A percentile compares a stretch with the other conserved stretches of the same genome.
Evolutionary conservation across 2,797 vertebrate genomes (phyloP).

Genomic region (Cuculus canorus): DNA sequence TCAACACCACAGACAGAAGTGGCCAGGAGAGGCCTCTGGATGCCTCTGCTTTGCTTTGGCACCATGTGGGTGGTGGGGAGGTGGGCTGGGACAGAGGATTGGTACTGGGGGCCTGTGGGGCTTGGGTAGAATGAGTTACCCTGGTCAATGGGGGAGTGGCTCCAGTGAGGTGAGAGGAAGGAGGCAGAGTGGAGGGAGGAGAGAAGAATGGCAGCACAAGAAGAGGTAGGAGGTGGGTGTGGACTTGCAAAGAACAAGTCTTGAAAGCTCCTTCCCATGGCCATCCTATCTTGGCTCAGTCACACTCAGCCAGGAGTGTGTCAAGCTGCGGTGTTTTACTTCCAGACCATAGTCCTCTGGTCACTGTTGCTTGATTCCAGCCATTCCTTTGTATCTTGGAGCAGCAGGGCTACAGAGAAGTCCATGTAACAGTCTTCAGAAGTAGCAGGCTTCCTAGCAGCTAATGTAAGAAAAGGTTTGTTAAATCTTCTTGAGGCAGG

Average conservation of each 20-base stretch:
- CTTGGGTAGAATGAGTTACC: neutral
- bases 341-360: accelerated
- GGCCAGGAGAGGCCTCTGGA: neutral
- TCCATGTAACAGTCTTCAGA: neutral
- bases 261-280: neutral
- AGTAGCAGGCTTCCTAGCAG: neutral
- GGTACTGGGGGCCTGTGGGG: accelerated
- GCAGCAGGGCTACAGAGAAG: neutral
- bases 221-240: neutral
- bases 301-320: neutral
- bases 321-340: neutral
- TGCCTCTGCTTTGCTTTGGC: neutral
- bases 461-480: neutral
- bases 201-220: neutral
- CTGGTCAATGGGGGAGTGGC: neutral
- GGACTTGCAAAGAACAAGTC: neutral
- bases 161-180: neutral
- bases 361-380: neutral
- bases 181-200: neutral
- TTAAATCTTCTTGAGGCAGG: neutral
- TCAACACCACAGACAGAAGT: accelerated
- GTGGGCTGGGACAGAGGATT: accelerated
- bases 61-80: neutral
- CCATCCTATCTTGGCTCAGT: accelerated
- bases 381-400: neutral